Conservation (phyloP, 2,888 invertebrate species). For the Himalopsyche kuldschensis region DNA sequence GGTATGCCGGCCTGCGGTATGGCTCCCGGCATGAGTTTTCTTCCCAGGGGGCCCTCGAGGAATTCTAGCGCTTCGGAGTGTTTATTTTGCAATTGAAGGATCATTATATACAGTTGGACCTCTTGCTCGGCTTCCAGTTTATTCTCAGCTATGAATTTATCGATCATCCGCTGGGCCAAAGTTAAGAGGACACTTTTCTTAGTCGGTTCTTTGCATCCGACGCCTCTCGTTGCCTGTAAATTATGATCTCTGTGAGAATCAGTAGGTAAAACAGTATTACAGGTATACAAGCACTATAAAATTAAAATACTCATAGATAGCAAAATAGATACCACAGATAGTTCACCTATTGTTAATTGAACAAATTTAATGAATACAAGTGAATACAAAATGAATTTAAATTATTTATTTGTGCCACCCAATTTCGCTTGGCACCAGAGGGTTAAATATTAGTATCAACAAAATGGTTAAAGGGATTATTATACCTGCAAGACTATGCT, state of each 20-base stretch:
- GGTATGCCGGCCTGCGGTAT: conserved; percentile 42
- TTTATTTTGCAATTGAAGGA: conserved; percentile 75
- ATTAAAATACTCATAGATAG: too few species aligned
- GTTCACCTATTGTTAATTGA: too few species aligned
- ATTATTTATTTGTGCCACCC: too few species aligned
- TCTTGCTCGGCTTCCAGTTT: conserved; percentile 94
- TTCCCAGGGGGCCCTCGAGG: conserved; percentile 75
- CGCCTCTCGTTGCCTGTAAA: conserved; percentile 51
- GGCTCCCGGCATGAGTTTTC: conserved; percentile 69
- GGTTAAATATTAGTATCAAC: too few species aligned
- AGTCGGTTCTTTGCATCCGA: conserved; percentile 54
- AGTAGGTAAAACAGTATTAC: not conserved
- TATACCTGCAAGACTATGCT: conserved; percentile 89
- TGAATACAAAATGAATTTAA: too few species aligned
- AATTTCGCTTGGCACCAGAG: too few species aligned
- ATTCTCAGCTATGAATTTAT: conserved; percentile 82
- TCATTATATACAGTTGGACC: conserved; percentile 86
- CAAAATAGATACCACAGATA: too few species aligned
- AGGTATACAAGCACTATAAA: too few species aligned
- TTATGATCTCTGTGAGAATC: not conserved
- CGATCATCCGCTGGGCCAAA: conserved; percentile 91
- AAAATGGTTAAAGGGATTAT: too few species aligned
- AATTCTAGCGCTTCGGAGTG: conserved; percentile 79
- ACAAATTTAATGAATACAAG: too few species aligned
- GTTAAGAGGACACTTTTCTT: conserved; percentile 75